Base-by-base conservation (phyloP, 2,113 vertebrate species). In the Caretta caretta region DNA sequence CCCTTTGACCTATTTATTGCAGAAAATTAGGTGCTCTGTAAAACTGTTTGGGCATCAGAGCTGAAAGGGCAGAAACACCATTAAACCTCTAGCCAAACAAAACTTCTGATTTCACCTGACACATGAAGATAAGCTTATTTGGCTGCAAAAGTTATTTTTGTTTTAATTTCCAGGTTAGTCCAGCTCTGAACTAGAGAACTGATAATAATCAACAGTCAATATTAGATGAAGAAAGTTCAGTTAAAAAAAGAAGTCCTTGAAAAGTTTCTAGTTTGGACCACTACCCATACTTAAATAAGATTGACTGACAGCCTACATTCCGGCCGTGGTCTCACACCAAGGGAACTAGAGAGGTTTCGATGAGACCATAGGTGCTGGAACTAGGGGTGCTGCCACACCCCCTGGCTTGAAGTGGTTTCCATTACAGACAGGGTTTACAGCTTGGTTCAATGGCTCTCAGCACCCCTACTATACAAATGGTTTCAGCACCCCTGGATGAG, bases 41-140 rank as follows among this genome's bases (percentile, higher is more conserved):
- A 94, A 92, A 49, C 11, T 83, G 19, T 86, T 88, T 94, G 54
- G 88, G 90, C 97, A 86, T 42, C 10, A 80, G 89, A 93, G 93
- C 22, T 86, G 51, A 81, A 90, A 83, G 85, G 0, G n/a, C 7
- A 95, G 51, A 92, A 89, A 20, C 2, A 50, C 51, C 9, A 79
- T 38, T 87, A 75, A n/a, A 83, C 48, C 35, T 42, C 19, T 29
- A 83, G 27, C 4, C 88, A 79, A 90, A 2, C 7, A 12, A 50
- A 1, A 6, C 27, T 38, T 54, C 31, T 72, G 48, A 4, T 51
- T 90, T 90, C 35, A 84, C 4, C 0, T 0, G 65, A 13, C 14
- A 85, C 80, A 86, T 48, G 54, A 92, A 91, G 65, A 56, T 50
- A 49, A 3, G 16, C 2, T 2, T 42, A 42, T 88, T 78, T 90